phyloP scores from a whole-genome alignment of 2,113 vertebrate genomes.

The Archilochus colubris region DNA sequence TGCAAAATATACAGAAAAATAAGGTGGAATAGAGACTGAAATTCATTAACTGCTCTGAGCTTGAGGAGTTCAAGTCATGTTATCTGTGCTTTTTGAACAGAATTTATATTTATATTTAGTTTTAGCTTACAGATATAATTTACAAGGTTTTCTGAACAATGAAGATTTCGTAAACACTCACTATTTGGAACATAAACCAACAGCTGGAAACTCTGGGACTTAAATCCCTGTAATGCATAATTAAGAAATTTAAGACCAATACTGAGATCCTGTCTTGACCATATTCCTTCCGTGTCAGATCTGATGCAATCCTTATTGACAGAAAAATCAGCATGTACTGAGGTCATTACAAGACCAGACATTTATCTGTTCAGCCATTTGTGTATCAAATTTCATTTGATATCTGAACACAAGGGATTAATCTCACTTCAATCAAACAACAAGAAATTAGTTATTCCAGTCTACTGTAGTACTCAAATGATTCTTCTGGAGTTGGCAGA shows the following conservation, averaged over 20 bases:
- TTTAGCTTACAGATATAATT: neutral
- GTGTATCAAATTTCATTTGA: neutral
- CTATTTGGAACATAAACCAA: neutral
- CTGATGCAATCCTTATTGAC: neutral
- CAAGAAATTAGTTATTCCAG: neutral
- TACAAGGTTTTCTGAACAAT: neutral
- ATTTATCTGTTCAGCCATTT: neutral
- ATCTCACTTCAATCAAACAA: neutral
- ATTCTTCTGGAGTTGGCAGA: fast-evolving
- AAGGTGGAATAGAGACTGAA: neutral
- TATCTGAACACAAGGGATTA: neutral
- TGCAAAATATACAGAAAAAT: neutral
- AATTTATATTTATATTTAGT: neutral
- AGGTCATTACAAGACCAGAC: neutral
- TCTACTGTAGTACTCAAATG: neutral
- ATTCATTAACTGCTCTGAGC: neutral
- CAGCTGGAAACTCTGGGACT: neutral
- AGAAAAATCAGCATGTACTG: neutral
- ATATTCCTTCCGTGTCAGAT: neutral
- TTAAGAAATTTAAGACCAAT: neutral
- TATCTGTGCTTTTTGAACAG: neutral
- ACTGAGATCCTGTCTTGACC: neutral
- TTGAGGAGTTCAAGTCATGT: neutral
- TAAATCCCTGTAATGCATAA: neutral
- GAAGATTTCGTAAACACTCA: neutral